Conservation (phyloP, 2,113 vertebrate genomes). For the Sphaerodactylus townsendi region DNA sequence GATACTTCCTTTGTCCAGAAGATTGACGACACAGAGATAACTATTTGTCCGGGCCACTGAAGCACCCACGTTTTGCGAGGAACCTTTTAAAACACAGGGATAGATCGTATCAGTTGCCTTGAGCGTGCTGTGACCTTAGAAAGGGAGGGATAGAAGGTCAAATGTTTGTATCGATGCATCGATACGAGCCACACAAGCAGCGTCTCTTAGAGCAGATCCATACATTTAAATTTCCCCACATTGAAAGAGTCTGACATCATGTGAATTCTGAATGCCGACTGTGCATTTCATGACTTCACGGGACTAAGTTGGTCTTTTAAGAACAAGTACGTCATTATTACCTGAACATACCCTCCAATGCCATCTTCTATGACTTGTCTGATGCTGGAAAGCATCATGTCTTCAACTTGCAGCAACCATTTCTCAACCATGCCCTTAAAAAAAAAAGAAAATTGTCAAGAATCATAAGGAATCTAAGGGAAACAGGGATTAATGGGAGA, state of each 20-base stretch:
- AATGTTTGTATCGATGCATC: too few relatives aligned
- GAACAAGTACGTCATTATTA: slow-evolving; percentile 49
- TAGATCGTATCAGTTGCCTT: not conserved
- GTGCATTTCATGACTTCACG: not conserved
- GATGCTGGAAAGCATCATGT: slow-evolving; percentile 84
- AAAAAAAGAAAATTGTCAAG: not conserved
- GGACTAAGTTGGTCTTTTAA: not conserved
- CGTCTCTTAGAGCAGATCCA: too few relatives aligned
- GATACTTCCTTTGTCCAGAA: slow-evolving; percentile 93
- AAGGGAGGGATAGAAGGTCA: too few relatives aligned
- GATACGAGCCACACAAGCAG: too few relatives aligned
- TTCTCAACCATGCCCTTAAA: slow-evolving; percentile 92
- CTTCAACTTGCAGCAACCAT: slow-evolving; percentile 91
- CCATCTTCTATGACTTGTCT: slow-evolving; percentile 80
- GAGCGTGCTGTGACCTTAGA: not conserved
- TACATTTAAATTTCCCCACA: too few relatives aligned
- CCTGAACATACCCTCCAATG: slow-evolving; percentile 80
- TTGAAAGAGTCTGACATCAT: too few relatives aligned
- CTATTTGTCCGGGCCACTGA: slow-evolving; percentile 92
- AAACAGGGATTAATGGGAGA: not conserved
- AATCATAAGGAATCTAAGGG: not conserved
- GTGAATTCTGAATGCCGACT: too few relatives aligned
- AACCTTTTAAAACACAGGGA: slow-evolving; percentile 72
- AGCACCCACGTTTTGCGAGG: slow-evolving; percentile 88
- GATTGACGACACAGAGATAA: slow-evolving; percentile 92